Percentiles rank a stretch among this genome's conserved stretches.
These are phyloP conservation scores for Chlorops oryzae DNA, from an alignment of 1,140 invertebrate genomes.

Conservation along the genomic window DNA sequence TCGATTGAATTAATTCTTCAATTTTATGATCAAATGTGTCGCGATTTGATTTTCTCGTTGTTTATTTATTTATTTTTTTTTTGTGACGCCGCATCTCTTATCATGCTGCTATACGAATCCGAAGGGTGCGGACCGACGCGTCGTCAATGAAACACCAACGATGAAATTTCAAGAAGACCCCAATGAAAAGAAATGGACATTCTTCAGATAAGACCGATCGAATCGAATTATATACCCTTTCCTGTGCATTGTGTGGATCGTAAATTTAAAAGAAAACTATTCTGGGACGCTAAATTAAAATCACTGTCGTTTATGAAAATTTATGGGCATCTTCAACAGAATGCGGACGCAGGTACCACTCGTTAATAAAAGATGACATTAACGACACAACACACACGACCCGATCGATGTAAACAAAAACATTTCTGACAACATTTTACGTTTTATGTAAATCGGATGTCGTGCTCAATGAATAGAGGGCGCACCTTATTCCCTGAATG, in stretches of 20 bases:
- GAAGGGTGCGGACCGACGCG: too few species aligned
- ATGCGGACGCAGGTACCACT: too few species aligned
- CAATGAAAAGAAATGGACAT: constrained; percentile 19
- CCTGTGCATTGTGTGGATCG: constrained; percentile 35
- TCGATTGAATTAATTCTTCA: too few species aligned
- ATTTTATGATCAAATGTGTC: too few species aligned
- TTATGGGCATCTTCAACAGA: background rate
- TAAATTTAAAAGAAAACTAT: background rate
- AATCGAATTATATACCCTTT: constrained; percentile 19
- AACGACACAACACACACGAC: too few species aligned
- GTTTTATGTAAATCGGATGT: too few species aligned
- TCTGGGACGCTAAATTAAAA: constrained; percentile 38
- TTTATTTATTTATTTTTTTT: constrained; percentile 4
- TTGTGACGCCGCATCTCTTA: background rate
- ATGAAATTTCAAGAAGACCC: too few species aligned
- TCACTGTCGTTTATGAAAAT: constrained; percentile 14
- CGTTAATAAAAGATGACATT: constrained; percentile 46
- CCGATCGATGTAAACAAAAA: too few species aligned
- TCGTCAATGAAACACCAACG: too few species aligned
- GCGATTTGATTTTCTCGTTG: constrained; percentile 6
- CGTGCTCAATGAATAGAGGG: too few species aligned
- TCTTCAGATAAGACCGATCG: constrained; percentile 6
- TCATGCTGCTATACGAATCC: constrained; percentile 7
- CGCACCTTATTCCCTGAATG: too few species aligned
- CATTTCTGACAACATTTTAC: too few species aligned